phyloP scores from a whole-genome alignment of 2,797 vertebrate genomes.

The Xenops minutus region DNA sequence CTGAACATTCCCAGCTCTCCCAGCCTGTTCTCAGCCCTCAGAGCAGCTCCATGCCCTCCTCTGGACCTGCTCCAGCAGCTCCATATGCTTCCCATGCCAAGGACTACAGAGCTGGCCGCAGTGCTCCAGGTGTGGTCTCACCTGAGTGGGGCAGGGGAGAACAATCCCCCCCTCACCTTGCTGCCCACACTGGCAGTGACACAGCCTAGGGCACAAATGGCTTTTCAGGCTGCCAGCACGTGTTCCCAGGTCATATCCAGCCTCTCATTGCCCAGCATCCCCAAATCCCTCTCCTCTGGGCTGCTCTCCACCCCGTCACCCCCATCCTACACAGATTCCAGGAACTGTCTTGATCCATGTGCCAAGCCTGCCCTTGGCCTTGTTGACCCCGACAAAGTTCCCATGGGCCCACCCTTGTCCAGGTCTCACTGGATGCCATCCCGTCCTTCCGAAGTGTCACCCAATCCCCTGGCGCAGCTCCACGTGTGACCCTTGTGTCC shows the following conservation, averaged over 20 bases:
- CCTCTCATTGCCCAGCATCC: not conserved
- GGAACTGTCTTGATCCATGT: not conserved
- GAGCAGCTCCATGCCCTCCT: not conserved
- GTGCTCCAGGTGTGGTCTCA: not conserved
- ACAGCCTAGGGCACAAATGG: not conserved
- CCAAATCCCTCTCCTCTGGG: not conserved
- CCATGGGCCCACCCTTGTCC: not conserved
- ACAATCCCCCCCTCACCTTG: not conserved
- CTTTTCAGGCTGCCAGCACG: not conserved
- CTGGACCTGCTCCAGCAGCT: not conserved
- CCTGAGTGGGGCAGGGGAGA: not conserved
- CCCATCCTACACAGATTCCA: fast-evolving
- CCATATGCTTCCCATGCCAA: not conserved
- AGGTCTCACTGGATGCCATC: not conserved
- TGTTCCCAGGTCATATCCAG: not conserved
- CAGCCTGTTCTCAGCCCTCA: not conserved
- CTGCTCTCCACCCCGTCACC: not conserved
- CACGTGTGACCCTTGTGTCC: not conserved
- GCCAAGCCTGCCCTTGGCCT: not conserved
- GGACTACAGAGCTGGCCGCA: no score
- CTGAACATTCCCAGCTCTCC: not conserved
- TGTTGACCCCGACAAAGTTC: not conserved
- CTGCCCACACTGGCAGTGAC: not conserved
- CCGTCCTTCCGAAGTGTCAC: not conserved
- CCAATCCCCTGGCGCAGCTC: not conserved